These are phyloP conservation scores for Malthinus flaveolus DNA, from an alignment of 2,888 invertebrate species.

Conservation along the genomic window DNA sequence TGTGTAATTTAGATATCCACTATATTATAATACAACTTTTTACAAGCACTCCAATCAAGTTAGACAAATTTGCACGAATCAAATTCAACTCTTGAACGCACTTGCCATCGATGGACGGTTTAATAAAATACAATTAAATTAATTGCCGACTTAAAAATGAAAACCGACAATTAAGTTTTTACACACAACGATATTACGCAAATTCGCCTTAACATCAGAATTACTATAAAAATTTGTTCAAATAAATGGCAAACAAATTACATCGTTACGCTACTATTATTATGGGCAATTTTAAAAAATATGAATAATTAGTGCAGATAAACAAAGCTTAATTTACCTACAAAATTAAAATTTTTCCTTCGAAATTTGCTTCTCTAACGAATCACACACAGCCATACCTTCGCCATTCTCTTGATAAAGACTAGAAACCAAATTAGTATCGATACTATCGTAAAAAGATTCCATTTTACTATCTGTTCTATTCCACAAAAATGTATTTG, in stretches of 20 bases:
- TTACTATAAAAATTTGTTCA: no score
- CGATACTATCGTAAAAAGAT: constrained; percentile 70
- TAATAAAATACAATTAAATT: constrained; percentile 1
- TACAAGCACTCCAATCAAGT: constrained; percentile 38
- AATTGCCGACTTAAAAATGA: background rate
- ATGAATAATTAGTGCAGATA: constrained; percentile 3
- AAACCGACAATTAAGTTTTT: no score
- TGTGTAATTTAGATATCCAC: background rate
- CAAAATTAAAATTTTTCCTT: constrained; percentile 6
- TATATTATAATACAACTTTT: background rate
- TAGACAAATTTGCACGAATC: constrained; percentile 38
- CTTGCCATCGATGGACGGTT: constrained; percentile 28
- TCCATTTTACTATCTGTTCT: constrained; percentile 50
- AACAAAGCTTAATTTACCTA: constrained; percentile 1
- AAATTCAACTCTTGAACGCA: constrained; percentile 41
- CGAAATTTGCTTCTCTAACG: constrained; percentile 56
- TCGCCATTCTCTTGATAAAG: constrained; percentile 56
- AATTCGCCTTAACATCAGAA: no score
- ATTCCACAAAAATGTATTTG: constrained; percentile 62
- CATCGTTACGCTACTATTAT: no score
- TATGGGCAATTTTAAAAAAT: no score
- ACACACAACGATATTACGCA: no score
- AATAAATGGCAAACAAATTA: no score
- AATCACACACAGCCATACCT: constrained; percentile 62
- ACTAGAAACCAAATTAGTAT: constrained; percentile 56